phyloP scores from a whole-genome alignment of 2,888 invertebrate species.

The Stramonita haemastoma region DNA sequence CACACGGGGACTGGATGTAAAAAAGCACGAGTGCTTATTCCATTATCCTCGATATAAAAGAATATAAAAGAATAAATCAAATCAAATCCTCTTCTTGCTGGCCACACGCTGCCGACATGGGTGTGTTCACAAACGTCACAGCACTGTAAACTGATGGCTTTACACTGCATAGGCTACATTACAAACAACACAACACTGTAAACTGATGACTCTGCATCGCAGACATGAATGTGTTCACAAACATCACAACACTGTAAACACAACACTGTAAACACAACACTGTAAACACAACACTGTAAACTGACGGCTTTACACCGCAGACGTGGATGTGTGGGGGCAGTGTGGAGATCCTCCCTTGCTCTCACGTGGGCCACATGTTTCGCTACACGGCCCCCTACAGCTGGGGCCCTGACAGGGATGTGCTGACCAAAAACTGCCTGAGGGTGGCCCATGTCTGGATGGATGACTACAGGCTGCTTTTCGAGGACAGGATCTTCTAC shows the following conservation, averaged over 20 bases:
- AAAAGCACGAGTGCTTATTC: too few species aligned
- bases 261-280: not conserved
- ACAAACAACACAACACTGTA: not conserved
- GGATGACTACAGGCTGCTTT: constrained; percentile 89
- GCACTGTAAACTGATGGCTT: too few species aligned
- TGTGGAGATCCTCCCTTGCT: constrained; percentile 94
- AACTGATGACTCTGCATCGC: not conserved
- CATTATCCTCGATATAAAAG: too few species aligned
- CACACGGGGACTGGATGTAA: too few species aligned
- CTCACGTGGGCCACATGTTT: constrained; percentile 96
- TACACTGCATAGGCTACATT: too few species aligned
- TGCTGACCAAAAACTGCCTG: constrained; percentile 92
- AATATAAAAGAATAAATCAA: too few species aligned
- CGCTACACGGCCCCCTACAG: constrained; percentile 94
- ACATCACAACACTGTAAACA: not conserved
- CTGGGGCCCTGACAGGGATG: constrained; percentile 88
- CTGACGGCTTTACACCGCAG: constrained; percentile 76
- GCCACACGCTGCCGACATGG: too few species aligned
- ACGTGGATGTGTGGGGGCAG: constrained; percentile 98
- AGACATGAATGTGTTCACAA: not conserved
- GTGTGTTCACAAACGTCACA: not conserved
- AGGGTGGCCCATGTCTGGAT: constrained; percentile 97
- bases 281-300: not conserved
- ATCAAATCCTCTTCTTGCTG: too few species aligned
- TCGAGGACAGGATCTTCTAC: constrained; percentile 32